A percentile compares a stretch with the other conserved stretches of the same genome.
phyloP scores from a whole-genome alignment of 2,888 invertebrate species.

The Napeogenes inachia region DNA sequence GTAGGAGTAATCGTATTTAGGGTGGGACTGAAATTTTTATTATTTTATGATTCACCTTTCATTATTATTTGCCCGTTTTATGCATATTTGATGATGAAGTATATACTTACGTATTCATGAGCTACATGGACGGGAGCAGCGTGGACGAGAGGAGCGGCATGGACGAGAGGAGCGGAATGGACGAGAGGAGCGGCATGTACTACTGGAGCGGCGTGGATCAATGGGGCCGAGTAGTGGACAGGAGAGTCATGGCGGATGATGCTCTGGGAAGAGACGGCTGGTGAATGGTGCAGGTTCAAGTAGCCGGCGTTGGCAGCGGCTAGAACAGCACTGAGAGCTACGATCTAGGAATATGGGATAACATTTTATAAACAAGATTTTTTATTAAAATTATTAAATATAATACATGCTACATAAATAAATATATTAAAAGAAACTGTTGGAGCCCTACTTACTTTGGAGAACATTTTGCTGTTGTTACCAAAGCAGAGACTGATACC shows the following conservation, averaged over 20 bases:
- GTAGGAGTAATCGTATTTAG: constrained; percentile 79
- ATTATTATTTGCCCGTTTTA: no score
- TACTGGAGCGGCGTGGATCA: constrained; percentile 48
- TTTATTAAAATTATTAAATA: no score
- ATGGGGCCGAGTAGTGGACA: constrained; percentile 53
- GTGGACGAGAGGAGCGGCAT: constrained; percentile 49
- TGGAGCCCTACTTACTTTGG: constrained; percentile 63
- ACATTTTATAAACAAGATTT: neutral
- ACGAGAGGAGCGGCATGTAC: constrained; percentile 53
- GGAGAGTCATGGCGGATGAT: constrained; percentile 69
- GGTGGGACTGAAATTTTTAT: constrained; percentile 65
- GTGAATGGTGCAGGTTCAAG: constrained; percentile 60
- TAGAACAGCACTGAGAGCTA: constrained; percentile 69
- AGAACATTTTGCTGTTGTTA: constrained; percentile 74
- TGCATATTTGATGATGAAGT: neutral
- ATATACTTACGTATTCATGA: constrained; percentile 58
- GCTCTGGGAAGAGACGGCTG: constrained; percentile 73
- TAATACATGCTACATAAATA: neutral
- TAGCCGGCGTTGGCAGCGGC: constrained; percentile 76
- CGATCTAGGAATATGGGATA: constrained; percentile 45
- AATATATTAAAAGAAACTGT: neutral
- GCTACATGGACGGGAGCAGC: constrained; percentile 45
- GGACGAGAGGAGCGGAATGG: constrained; percentile 55
- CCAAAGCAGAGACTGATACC: constrained; percentile 73
- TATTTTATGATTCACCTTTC: no score